A percentile compares a stretch with the other conserved stretches of the same genome.
phyloP scores from a whole-genome alignment of 2,888 invertebrate genomes.

The Protodeltote pygarga region DNA sequence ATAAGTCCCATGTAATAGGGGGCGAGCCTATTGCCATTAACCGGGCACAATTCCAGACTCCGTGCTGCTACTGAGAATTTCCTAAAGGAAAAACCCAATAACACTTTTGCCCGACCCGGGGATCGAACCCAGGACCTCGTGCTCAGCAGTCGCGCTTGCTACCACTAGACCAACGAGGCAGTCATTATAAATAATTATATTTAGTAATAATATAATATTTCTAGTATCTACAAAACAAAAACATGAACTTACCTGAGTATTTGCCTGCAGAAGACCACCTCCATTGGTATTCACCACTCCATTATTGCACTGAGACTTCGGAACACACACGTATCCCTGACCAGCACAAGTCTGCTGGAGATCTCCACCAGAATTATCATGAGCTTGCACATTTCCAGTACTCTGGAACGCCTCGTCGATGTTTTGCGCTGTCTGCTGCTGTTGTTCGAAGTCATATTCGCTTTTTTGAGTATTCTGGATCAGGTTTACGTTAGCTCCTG shows the following conservation, averaged over 20 bases:
- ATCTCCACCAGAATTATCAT: slow-evolving; percentile 66
- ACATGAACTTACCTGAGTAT: slow-evolving; percentile 85
- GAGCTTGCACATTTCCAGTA: slow-evolving; percentile 69
- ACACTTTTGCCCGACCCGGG: too few species aligned
- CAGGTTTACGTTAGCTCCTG: slow-evolving; percentile 70
- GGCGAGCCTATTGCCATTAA: too few species aligned
- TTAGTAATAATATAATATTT: too few species aligned
- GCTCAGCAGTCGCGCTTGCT: too few species aligned
- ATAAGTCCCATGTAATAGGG: too few species aligned
- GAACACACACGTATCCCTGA: slow-evolving; percentile 87
- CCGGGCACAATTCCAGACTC: too few species aligned
- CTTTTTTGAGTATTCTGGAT: slow-evolving; percentile 72
- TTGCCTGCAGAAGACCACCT: slow-evolving; percentile 79
- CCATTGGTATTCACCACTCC: slow-evolving; percentile 86
- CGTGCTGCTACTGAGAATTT: too few species aligned
- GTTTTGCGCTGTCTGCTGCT: slow-evolving; percentile 71
- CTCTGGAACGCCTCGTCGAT: slow-evolving; percentile 73
- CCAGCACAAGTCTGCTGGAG: slow-evolving; percentile 86
- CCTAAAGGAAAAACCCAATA: too few species aligned
- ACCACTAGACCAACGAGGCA: too few species aligned
- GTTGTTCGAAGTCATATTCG: slow-evolving; percentile 70
- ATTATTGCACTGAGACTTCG: slow-evolving; percentile 87
- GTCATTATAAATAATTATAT: too few species aligned
- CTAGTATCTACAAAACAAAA: not conserved
- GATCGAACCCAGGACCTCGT: too few species aligned